Evolutionary conservation across 2,797 vertebrate genomes (phyloP), one percentile per base, ranked within the genome.

Genomic region (Scleropages formosus): DNA sequence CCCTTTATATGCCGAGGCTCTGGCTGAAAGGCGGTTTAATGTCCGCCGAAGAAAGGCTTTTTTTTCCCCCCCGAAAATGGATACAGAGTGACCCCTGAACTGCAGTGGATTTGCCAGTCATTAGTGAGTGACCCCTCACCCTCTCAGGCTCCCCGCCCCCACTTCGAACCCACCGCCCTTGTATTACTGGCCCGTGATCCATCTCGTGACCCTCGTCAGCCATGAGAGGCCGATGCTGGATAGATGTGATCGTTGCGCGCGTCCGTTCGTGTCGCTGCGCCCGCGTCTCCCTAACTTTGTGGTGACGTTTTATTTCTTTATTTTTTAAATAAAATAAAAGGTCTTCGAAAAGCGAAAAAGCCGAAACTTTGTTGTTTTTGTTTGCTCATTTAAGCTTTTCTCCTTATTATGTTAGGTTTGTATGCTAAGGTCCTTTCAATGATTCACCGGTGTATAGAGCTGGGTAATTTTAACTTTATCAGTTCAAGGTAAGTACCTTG

Each of bases 81-180:
- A 90, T 89, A 88, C 78, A 83, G 78, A 16, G 56, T 74, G 84
- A 88, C 87, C 86, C 86, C 82, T 88, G 84, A 85, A 86, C 88
- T 82, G 51, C 73, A 59, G 74, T 59, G 83, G 87, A 85, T 87
- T 89, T 86, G 79, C 31, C 77, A 82, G 82, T 87, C 85, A 89
- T 90, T 88, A 89, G 81, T 77, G 4, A 65, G 12, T 86, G 84
- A 88, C 84, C 87, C 80, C 51, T 64, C 67, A 73, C 77, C 78
- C 79, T 78, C 75, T 58, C 70, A 75, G 75, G 77, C 80, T 24
- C 78, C 58, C 59, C 12, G 0, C 46, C 24, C 61, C 60, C 22
- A 60, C 59, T 49, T 26, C 18, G 20, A 51, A 16, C 47, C 68
- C 67, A 77, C 74, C 78, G 68, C 75, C 60, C 47, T 62, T 56